These are phyloP conservation scores for Atrichornis clamosus DNA, from an alignment of 2,113 vertebrate genomes.

Conservation along the genomic window DNA sequence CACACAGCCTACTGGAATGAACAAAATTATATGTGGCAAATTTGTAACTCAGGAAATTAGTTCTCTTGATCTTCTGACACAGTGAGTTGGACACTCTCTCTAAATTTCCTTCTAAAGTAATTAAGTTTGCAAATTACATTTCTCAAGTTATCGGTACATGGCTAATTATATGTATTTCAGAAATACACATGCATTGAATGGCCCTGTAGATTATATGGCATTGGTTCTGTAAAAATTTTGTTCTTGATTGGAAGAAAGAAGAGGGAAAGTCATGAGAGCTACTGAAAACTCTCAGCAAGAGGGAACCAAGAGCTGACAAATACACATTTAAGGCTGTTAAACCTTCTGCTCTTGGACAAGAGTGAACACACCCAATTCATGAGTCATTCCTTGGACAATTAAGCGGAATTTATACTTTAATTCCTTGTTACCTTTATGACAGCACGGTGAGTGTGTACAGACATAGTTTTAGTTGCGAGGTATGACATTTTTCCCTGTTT, in stretches of 20 bases:
- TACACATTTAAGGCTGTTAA: not conserved
- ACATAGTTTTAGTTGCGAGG: not conserved
- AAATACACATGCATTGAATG: not conserved
- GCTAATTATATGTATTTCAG: not conserved
- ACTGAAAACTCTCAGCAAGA: not conserved
- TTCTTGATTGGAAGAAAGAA: not conserved
- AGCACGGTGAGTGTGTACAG: not conserved
- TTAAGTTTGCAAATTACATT: not conserved
- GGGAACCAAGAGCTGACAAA: not conserved
- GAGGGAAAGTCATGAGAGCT: not conserved
- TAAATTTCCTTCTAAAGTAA: not conserved
- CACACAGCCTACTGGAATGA: not conserved
- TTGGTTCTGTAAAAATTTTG: not conserved
- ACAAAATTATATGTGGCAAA: not conserved
- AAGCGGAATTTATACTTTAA: not conserved
- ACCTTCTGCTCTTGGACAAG: not conserved
- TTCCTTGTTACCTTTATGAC: not conserved
- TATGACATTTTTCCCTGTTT: not conserved
- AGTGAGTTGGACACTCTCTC: not conserved
- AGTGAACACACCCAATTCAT: accelerated
- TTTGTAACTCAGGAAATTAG: not conserved
- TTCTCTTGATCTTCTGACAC: not conserved
- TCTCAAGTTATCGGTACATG: not conserved
- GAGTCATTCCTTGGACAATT: not conserved
- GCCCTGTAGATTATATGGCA: not conserved